Evolutionary conservation across 2,888 invertebrate genomes (phyloP), one percentile per base, ranked within the genome.

Genomic region (Torymus auratus): DNA sequence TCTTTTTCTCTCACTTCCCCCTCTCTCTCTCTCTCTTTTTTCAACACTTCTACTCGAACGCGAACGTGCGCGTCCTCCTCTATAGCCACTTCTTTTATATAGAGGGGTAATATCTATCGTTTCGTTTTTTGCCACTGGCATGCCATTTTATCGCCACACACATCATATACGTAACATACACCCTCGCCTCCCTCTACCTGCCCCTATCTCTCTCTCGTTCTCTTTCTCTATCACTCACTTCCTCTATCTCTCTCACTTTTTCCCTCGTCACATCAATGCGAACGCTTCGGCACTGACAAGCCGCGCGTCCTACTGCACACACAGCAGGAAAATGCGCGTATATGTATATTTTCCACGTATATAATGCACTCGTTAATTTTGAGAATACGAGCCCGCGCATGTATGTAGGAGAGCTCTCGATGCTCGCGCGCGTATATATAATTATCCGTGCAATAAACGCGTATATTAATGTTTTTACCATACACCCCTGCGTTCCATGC

Each of bases 271-370:
- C 20, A 20, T 55, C 28, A 15, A 14, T 2, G 55, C 60, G 55
- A n/a, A 15, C 60, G 55, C 56, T 55, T 53, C 78, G 61, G 60
- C 61, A 60, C 72, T 78, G 78, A 78, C 78, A 72, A 78, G 72
- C 20, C 41, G 28, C 28, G 5, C 41, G 14, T n/a, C 41, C 15
- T 56, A 14, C 10, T 20, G n/a, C 12, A 5, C 7, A 55, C 17
- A 55, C n/a, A 3, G 5, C 7, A 41, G 41, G 41, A 41, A 41
- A 41, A 41, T n/a, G n/a, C n/a, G n/a, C n/a, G n/a, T n/a, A n/a
- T n/a, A 41, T 7, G 7, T 41, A 10, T 52, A 71, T 78, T 78
- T 71, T 17, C 53, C 41, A 0, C 1, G 41, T 41, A 20, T 28
- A 41, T 72, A 72, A 60, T 53, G 52, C 53, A 61, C 28, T 55